phyloP scores from a whole-genome alignment of 2,797 vertebrate species.

The Karalla daura region DNA sequence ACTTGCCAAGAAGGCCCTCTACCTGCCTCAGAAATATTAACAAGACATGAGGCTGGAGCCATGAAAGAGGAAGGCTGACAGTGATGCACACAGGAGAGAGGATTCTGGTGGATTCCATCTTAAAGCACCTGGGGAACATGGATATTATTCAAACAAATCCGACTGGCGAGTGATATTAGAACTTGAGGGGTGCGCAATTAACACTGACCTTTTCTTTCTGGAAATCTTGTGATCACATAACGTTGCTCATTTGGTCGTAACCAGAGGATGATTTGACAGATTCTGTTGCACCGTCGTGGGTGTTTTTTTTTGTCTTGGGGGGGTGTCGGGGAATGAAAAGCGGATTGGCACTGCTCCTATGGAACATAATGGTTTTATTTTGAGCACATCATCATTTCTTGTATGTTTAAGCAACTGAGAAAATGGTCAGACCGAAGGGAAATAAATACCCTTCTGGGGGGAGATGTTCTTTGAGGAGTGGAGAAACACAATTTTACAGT shows the following conservation, averaged over 20 bases:
- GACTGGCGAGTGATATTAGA: constrained; percentile 36
- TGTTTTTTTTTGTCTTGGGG: constrained; percentile 22
- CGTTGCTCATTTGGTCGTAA: constrained; percentile 42
- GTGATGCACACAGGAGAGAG: constrained; percentile 15
- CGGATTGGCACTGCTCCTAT: constrained; percentile 5
- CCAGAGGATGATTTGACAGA: constrained; percentile 23
- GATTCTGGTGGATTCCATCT: constrained; percentile 40
- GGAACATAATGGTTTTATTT: constrained; percentile 35
- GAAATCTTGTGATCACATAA: constrained; percentile 48
- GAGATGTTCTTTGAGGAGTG: constrained; percentile 35
- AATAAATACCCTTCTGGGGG: constrained; percentile 25
- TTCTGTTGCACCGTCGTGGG: constrained; percentile 20
- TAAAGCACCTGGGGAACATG: constrained; percentile 30
- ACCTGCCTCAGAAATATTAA: constrained; percentile 18
- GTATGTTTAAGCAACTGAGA: constrained; percentile 26
- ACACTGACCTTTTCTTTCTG: constrained; percentile 36
- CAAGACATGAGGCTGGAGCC: constrained; percentile 11
- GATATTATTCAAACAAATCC: constrained; percentile 54
- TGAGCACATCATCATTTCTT: constrained; percentile 35
- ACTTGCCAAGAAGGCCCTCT: constrained; percentile 13
- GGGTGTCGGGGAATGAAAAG: constrained; percentile 17
- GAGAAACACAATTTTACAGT: constrained; percentile 58
- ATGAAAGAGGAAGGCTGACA: constrained; percentile 26
- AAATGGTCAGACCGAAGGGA: constrained; percentile 39
- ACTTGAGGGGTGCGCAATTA: constrained; percentile 69